A percentile compares a stretch with the other conserved stretches of the same genome.
phyloP scores from a whole-genome alignment of 2,797 vertebrate genomes.

The Brachyrhaphis roseni region DNA sequence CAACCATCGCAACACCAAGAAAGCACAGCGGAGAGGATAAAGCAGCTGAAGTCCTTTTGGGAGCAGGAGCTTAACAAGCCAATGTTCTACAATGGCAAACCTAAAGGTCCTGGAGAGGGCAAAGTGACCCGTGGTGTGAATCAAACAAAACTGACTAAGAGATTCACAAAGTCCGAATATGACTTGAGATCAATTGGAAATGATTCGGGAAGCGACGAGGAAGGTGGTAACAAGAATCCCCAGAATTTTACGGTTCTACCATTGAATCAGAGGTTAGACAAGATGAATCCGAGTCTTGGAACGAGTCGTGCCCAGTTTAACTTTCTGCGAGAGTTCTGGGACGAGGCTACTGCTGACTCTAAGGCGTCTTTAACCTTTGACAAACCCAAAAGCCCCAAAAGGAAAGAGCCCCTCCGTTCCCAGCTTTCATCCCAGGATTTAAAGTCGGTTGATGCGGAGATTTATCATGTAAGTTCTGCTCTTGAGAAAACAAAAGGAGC shows the following conservation, averaged over 20 bases:
- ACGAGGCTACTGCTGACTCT: slow-evolving; percentile 68
- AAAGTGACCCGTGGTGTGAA: slow-evolving; percentile 39
- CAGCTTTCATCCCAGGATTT: slow-evolving; percentile 53
- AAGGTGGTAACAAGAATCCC: slow-evolving; percentile 53
- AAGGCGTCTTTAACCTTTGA: slow-evolving; percentile 38
- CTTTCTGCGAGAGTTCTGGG: slow-evolving; percentile 90
- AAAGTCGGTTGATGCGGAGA: slow-evolving; percentile 53
- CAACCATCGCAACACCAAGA: slow-evolving; percentile 58
- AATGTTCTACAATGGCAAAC: slow-evolving; percentile 40
- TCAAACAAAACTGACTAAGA: slow-evolving; percentile 70
- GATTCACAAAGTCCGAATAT: slow-evolving; percentile 80
- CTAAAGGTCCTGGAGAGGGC: slow-evolving; percentile 43
- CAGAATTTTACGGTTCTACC: slow-evolving; percentile 78
- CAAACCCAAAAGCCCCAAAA: slow-evolving; percentile 68
- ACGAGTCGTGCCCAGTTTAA: slow-evolving; percentile 84
- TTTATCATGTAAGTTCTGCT: slow-evolving; percentile 29
- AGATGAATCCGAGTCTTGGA: slow-evolving; percentile 67
- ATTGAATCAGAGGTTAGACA: slow-evolving; percentile 82
- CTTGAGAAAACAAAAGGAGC: slow-evolving; percentile 54
- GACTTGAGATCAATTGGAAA: slow-evolving; percentile 72
- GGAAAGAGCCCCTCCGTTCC: slow-evolving; percentile 40
- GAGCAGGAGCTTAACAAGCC: slow-evolving; percentile 76
- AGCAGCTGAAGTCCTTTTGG: slow-evolving; percentile 78
- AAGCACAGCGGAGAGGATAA: slow-evolving; percentile 69
- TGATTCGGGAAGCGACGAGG: slow-evolving; percentile 52